These are phyloP conservation scores for Zeus faber DNA, from an alignment of 2,113 vertebrate species.

Conservation along the genomic window DNA sequence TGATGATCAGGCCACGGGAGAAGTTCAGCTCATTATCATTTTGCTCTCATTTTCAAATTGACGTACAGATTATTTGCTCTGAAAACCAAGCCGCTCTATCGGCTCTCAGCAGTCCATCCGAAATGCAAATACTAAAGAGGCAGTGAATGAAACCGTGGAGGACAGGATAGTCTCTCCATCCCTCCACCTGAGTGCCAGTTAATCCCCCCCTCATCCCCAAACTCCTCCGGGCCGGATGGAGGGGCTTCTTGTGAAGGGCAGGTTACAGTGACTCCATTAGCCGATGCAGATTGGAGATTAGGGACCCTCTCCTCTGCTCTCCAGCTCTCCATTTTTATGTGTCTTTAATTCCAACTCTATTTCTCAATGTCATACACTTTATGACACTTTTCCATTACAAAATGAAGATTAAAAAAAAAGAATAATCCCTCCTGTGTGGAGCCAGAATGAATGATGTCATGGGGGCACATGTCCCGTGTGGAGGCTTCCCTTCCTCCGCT, in stretches of 20 bases:
- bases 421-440: slow-evolving; percentile 46
- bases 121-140: slow-evolving; percentile 23
- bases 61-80: not conserved
- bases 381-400: slow-evolving; percentile 15
- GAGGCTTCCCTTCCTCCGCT: slow-evolving; percentile 77
- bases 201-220: slow-evolving; percentile 65
- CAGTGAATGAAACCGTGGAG: slow-evolving; percentile 5
- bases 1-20: not conserved
- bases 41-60: no score
- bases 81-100: not conserved
- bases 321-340: no score
- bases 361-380: slow-evolving; percentile 62
- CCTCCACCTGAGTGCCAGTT: slow-evolving; percentile 69
- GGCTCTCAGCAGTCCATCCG: no score
- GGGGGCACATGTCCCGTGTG: slow-evolving; percentile 73
- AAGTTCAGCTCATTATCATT: no score
- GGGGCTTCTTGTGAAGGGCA: slow-evolving; percentile 52
- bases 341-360: slow-evolving; percentile 48
- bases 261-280: slow-evolving; percentile 68
- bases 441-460: slow-evolving; percentile 72
- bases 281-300: slow-evolving; percentile 75
- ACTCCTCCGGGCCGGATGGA: slow-evolving; percentile 63
- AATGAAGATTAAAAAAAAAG: slow-evolving; percentile 26
- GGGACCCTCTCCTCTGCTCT: slow-evolving; percentile 41
- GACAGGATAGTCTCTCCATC: slow-evolving; percentile 60